These are phyloP conservation scores for Nycticorax nycticorax DNA, from an alignment of 2,113 vertebrate genomes.

Conservation along the genomic window DNA sequence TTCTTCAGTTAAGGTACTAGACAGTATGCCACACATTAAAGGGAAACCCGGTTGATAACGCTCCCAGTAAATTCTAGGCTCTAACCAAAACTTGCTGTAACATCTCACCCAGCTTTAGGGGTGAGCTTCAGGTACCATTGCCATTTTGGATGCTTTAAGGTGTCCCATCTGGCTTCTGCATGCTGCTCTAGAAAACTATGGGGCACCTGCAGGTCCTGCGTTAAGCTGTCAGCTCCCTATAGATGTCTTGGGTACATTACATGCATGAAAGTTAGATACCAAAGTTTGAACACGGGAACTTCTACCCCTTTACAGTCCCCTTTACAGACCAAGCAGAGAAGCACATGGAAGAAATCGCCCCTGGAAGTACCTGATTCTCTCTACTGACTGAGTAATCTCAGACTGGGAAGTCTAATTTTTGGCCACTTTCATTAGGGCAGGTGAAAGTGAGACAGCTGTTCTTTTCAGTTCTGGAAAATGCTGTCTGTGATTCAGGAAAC, in stretches of 20 bases:
- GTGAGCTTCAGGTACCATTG: background rate
- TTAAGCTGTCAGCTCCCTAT: background rate
- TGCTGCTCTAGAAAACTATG: background rate
- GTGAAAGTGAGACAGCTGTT: background rate
- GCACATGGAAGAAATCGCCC: background rate
- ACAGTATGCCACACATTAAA: background rate
- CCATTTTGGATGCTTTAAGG: background rate
- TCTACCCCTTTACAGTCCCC: background rate
- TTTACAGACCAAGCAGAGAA: background rate
- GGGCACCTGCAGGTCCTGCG: background rate
- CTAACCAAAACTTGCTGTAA: background rate
- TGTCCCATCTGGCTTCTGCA: background rate
- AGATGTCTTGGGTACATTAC: background rate
- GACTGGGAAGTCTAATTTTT: background rate
- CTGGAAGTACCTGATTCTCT: background rate
- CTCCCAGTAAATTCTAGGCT: background rate
- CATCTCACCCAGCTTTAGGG: background rate
- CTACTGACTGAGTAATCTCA: background rate
- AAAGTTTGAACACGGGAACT: background rate
- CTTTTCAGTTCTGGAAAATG: background rate
- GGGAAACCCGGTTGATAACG: background rate
- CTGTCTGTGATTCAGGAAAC: background rate
- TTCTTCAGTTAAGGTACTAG: background rate
- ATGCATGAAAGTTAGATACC: background rate
- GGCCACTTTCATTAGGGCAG: background rate